Base-by-base conservation (phyloP, 2,797 vertebrate genomes). In the Anabas testudineus region DNA sequence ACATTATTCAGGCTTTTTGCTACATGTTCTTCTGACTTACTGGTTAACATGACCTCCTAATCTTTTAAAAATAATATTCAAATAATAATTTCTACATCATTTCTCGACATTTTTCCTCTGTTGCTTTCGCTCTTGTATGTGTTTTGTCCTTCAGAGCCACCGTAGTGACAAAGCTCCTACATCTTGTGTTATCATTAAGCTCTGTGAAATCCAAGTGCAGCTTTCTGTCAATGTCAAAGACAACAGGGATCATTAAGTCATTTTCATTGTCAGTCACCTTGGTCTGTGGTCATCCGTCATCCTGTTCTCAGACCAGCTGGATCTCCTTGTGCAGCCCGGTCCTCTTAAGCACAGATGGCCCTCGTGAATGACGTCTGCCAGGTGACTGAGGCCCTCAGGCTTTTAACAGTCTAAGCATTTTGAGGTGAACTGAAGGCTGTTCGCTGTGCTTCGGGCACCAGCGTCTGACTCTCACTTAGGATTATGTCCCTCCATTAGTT, bases 401-500 rank as follows among this genome's bases (percentile, higher is more conserved):
- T 18, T 41, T 75, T 64, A 78, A 70, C 68, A 18, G 60, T 53
- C 63, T 85, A 83, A 83, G 81, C 87, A 1, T 78, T 89, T 67
- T 46, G 65, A 56, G 67, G 79, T 71, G 69, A 84, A 85, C 42
- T 81, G 77, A 82, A 83, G 83, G 74, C 85, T 70, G 75, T 49
- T 73, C 34, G 64, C 81, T 86, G 84, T 76, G 76, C 64, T 67
- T 49, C 12, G 41, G 74, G 70, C 55, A 42, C 62, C 58, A 28
- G 62, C 66, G 21, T 78, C 75, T 69, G 86, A 82, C 84, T 84
- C 84, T 88, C 88, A 91, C 89, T 82, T 89, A 83, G 84, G 89
- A 90, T 93, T 91, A 91, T 51, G 60, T 75, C 74, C 64, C 57
- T 88, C 92, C 88, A 93, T 94, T 93, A 94, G 92, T 92, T 92